phyloP scores from a whole-genome alignment of 1,140 invertebrate genomes.

The Dryas iulia region DNA sequence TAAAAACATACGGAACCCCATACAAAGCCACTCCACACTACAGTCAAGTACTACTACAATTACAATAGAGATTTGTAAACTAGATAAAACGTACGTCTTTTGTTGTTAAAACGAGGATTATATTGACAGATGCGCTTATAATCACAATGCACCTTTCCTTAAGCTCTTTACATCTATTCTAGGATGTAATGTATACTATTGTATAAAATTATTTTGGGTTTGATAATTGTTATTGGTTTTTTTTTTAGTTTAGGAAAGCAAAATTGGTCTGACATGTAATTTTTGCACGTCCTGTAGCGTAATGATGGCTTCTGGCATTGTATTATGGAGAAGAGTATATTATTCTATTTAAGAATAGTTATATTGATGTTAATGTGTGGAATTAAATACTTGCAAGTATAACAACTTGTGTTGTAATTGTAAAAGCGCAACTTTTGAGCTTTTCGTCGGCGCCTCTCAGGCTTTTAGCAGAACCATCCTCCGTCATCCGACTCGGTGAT shows the following conservation, averaged over 20 bases:
- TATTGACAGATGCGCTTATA: constrained; percentile 17
- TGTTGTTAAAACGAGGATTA: constrained; percentile 9
- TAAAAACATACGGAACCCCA: neutral
- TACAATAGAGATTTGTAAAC: constrained; percentile 24
- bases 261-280: too few species aligned
- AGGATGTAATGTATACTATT: neutral
- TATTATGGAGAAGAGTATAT: too few species aligned
- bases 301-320: too few species aligned
- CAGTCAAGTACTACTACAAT: constrained; percentile 32
- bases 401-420: too few species aligned
- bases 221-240: constrained; percentile 1
- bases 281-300: too few species aligned
- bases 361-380: too few species aligned
- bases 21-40: neutral
- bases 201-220: neutral
- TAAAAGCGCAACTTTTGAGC: too few species aligned
- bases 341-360: too few species aligned
- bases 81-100: constrained; percentile 25
- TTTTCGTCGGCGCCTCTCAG: too few species aligned
- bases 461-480: too few species aligned
- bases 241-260: neutral
- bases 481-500: too few species aligned
- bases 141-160: neutral
- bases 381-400: too few species aligned
- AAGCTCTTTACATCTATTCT: neutral